Base-by-base conservation (phyloP, 2,113 vertebrate genomes). In the Silurus asotus region DNA sequence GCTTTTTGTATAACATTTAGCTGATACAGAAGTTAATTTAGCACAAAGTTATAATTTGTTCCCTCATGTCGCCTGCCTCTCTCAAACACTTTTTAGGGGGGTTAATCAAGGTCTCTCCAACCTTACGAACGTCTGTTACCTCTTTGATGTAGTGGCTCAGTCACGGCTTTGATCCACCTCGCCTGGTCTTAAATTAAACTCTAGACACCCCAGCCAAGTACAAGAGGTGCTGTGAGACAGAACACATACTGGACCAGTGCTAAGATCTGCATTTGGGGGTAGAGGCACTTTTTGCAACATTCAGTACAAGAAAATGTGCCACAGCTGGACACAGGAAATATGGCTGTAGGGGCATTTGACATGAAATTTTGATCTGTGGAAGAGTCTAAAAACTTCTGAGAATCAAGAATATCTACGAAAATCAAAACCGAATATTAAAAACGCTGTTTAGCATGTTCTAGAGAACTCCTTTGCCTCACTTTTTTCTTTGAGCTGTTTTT, bases 141-240 rank as follows among this genome's bases (percentile, higher is more conserved):
- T 80, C 85, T 90, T 90, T 90, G 89, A 90, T 85, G 84, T 90
- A 83, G 85, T 28, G 37, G 72, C 79, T 85, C 20, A 6, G 78
- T 59, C 84, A 64, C 25, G n/a, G 77, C 87, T 90, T 90, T 90
- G 85, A 90, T 88, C 87, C 85, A 88, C 62, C 81, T 87, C 48
- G 61, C 58, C 85, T 83, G 88, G 85, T 75, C 82, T 88, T 88
- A 88, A 88, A 75, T 90, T 88, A 89, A 89, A 87, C 86, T 89
- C 80, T 83, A 79, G 77, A 74, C 74, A 81, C 81, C 76, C 48
- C 84, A 79, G 86, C 88, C 77, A 87, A 77, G 56, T 81, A 82
- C 80, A 76, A 85, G 87, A 80, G 67, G 28, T 75, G 80, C 65
- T 69, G 1, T 64, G 62, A 85, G 88, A 84, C 81, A 87, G 82